phyloP scores from a whole-genome alignment of 2,888 invertebrate species.

The Caenorhabditis zanzibari region DNA sequence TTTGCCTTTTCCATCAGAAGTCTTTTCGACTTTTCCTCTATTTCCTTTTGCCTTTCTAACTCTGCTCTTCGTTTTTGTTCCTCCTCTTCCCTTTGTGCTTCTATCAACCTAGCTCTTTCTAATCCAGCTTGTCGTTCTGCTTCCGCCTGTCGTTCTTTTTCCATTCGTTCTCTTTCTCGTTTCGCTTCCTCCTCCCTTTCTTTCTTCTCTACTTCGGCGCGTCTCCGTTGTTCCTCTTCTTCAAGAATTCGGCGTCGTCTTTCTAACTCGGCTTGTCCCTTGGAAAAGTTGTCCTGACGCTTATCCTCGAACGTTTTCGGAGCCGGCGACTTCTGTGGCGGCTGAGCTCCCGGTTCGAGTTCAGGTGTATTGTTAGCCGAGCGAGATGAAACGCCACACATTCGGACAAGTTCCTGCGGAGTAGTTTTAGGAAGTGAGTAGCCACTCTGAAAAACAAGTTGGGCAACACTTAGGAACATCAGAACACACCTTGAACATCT shows the following conservation, averaged over 20 bases:
- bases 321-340: slow-evolving; percentile 79
- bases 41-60: slow-evolving; percentile 88
- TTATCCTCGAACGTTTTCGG: slow-evolving; percentile 90
- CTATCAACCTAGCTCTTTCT: slow-evolving; percentile 52
- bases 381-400: slow-evolving; percentile 71
- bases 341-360: slow-evolving; percentile 70
- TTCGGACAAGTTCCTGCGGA: slow-evolving; percentile 87
- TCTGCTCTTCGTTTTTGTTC: slow-evolving; percentile 88
- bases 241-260: slow-evolving; percentile 92
- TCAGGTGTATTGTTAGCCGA: slow-evolving; percentile 72
- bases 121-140: slow-evolving; percentile 75
- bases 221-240: slow-evolving; percentile 87
- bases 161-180: slow-evolving; percentile 89
- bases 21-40: slow-evolving; percentile 94
- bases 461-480: too few relatives aligned
- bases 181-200: slow-evolving; percentile 94
- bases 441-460: slow-evolving; percentile 87
- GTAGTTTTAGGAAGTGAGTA: slow-evolving; percentile 92
- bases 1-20: slow-evolving; percentile 98
- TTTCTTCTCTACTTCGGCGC: slow-evolving; percentile 86
- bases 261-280: slow-evolving; percentile 97
- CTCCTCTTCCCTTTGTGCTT: slow-evolving; percentile 87
- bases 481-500: slow-evolving; percentile 84
- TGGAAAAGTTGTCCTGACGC: slow-evolving; percentile 96
- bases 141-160: slow-evolving; percentile 77